A percentile compares a stretch with the other conserved stretches of the same genome.
Evolutionary conservation across 2,888 invertebrate species (phyloP).

Genomic region (Apocheima hispidaria): DNA sequence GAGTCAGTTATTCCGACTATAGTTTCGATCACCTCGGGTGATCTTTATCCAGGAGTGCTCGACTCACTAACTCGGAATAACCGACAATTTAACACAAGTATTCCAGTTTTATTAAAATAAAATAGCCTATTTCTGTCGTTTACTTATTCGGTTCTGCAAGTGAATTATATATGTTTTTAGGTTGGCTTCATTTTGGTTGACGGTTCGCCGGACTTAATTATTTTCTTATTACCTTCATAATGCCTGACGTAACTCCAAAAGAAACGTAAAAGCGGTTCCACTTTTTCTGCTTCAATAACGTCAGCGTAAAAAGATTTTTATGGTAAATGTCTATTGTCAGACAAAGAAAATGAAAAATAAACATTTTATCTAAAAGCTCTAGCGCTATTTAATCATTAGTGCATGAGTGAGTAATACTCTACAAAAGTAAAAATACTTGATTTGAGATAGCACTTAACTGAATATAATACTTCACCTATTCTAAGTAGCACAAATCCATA

Average conservation of each 20-base stretch:
- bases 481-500: background rate
- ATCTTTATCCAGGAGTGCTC: too few species aligned
- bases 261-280: constrained; percentile 24
- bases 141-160: constrained; percentile 13
- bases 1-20: too few species aligned
- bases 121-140: constrained; percentile 6
- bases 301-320: constrained; percentile 5
- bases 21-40: too few species aligned
- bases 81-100: too few species aligned
- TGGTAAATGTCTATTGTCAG: constrained; percentile 12
- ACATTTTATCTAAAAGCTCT: background rate
- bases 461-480: too few species aligned
- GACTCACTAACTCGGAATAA: too few species aligned
- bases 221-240: constrained; percentile 34
- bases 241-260: constrained; percentile 31
- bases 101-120: too few species aligned
- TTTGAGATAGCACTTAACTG: background rate
- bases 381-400: background rate
- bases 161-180: constrained; percentile 10
- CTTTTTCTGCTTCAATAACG: constrained; percentile 31
- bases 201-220: constrained; percentile 25
- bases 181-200: constrained; percentile 20
- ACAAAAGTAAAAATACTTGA: background rate
- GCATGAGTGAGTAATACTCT: constrained; percentile 1
- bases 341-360: constrained; percentile 1